These are phyloP conservation scores for Lepidiolamprologus cunningtoni DNA, from an alignment of 2,113 vertebrate genomes.

Conservation along the genomic window DNA sequence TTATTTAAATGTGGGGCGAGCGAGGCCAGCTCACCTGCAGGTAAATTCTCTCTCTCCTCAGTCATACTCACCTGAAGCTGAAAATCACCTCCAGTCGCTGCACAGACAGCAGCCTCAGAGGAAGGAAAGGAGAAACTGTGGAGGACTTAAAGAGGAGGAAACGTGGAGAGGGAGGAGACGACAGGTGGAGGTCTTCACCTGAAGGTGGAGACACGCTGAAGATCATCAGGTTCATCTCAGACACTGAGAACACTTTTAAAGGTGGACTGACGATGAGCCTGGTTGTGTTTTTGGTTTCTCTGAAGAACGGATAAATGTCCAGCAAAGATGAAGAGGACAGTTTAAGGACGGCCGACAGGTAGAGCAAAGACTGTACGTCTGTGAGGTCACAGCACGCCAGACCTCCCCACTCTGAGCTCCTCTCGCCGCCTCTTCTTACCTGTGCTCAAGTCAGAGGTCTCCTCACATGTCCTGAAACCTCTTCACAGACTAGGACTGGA, in stretches of 20 bases:
- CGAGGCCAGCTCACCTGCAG: background rate
- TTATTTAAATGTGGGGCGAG: constrained; percentile 17
- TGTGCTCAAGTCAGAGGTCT: background rate
- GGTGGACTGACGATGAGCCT: background rate
- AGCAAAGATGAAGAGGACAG: background rate
- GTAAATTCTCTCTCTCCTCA: background rate
- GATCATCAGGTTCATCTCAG: background rate
- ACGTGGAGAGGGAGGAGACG: background rate
- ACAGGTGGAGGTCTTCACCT: background rate
- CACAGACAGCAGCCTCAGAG: background rate
- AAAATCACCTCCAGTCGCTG: background rate
- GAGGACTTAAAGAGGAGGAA: background rate
- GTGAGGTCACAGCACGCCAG: background rate
- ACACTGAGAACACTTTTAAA: background rate
- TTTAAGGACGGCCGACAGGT: background rate
- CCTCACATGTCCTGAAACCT: background rate
- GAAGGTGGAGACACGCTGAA: background rate
- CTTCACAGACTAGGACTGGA: background rate
- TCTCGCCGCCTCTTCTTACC: background rate
- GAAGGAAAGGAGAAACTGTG: background rate
- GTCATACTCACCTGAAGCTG: background rate
- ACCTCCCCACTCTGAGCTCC: background rate
- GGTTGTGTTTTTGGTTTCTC: background rate
- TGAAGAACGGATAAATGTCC: background rate
- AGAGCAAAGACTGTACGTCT: background rate